Percentiles rank a stretch among this genome's conserved stretches.
Evolutionary conservation across 2,113 vertebrate species (phyloP).

Genomic region (Ochotona princeps): DNA sequence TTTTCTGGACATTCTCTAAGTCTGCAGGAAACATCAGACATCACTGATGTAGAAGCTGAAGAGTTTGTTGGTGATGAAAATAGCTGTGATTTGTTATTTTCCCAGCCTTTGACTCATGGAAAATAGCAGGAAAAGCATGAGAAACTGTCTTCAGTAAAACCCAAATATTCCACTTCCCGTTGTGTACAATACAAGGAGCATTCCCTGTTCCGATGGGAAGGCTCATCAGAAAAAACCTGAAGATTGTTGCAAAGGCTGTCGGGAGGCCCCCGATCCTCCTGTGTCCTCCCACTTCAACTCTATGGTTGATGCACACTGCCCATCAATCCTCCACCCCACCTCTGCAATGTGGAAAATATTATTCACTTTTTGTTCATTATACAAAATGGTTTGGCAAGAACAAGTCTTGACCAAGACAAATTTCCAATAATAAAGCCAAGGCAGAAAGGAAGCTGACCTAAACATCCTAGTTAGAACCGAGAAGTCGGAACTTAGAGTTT

Average conservation of each 20-base stretch:
- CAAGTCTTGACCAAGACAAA: constrained; percentile 60
- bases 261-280: not conserved
- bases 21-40: not conserved
- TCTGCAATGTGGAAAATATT: constrained; percentile 63
- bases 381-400: constrained; percentile 64
- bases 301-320: not conserved
- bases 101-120: constrained; percentile 22
- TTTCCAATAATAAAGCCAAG: constrained; percentile 64
- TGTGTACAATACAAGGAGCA: constrained; percentile 6
- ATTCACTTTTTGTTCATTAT: constrained; percentile 63
- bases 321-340: not conserved
- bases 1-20: constrained; percentile 1
- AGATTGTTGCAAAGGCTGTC: not conserved
- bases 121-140: constrained; percentile 55
- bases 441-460: constrained; percentile 62
- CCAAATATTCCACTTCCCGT: constrained; percentile 54
- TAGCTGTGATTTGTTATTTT: constrained; percentile 4
- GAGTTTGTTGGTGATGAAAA: not conserved
- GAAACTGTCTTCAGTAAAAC: constrained; percentile 35
- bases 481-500: not conserved
- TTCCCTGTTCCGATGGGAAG: constrained; percentile 36
- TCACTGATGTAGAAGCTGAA: constrained; percentile 14
- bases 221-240: not conserved
- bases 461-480: constrained; percentile 35
- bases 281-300: not conserved